Conservation (phyloP, 2,888 invertebrate species). For the Drosophila birchii region DNA sequence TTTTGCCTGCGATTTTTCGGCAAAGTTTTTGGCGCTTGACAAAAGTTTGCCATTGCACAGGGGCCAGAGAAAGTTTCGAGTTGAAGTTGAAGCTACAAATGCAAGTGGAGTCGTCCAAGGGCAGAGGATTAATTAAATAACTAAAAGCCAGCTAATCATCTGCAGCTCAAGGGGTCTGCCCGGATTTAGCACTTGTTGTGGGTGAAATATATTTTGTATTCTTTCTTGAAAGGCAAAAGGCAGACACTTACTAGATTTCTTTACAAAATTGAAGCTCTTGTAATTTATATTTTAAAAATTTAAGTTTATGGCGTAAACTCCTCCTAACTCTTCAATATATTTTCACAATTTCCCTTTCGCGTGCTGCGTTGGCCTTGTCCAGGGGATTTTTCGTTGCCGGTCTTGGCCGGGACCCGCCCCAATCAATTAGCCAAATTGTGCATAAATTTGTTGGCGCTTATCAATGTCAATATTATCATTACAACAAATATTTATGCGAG, state of each 20-base stretch:
- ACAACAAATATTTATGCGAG: conserved; percentile 64
- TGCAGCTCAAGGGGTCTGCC: conserved; percentile 11
- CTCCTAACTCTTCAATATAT: background rate
- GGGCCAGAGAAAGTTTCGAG: conserved; percentile 21
- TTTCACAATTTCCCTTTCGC: conserved; percentile 25
- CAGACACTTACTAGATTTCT: background rate
- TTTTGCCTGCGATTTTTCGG: background rate
- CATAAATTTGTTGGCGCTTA: conserved; percentile 79
- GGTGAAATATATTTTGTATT: background rate
- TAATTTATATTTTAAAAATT: background rate
- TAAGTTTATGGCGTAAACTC: background rate
- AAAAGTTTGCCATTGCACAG: conserved; percentile 26
- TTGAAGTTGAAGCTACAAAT: conserved; percentile 23
- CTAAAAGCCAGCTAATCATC: conserved; percentile 38
- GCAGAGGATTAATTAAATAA: conserved; percentile 42
- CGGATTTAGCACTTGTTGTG: background rate
- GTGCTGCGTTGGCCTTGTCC: conserved; percentile 24
- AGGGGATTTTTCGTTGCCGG: conserved; percentile 3
- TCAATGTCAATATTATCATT: conserved; percentile 79
- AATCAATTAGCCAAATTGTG: conserved; percentile 80
- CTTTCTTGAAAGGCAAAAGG: background rate
- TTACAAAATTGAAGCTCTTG: background rate
- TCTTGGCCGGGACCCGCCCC: conserved; percentile 46
- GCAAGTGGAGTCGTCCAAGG: conserved; percentile 24
- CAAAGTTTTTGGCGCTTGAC: conserved; percentile 32